Evolutionary conservation across 2,888 invertebrate species (phyloP).

Genomic region (Hipparchia sbordonii): DNA sequence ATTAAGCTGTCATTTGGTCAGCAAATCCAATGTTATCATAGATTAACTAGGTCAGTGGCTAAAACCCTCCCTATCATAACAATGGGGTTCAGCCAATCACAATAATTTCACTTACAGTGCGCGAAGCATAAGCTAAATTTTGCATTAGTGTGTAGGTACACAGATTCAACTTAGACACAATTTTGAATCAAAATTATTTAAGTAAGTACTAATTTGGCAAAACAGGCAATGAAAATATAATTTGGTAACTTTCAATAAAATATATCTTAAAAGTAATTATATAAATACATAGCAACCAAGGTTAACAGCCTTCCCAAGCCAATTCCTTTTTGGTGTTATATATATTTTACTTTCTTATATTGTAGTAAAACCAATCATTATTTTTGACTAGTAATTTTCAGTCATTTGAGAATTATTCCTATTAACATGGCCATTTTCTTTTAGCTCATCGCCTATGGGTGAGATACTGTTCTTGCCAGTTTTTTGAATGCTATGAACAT

Average conservation of each 20-base stretch:
- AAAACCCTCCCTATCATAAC: too few species aligned
- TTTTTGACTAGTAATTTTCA: conserved; percentile 38
- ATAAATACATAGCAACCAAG: conserved; percentile 6
- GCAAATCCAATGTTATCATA: too few species aligned
- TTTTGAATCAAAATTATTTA: too few species aligned
- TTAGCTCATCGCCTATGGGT: neutral
- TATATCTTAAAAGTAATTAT: neutral
- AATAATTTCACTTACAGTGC: neutral
- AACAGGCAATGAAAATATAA: conserved; percentile 1
- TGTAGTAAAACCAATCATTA: conserved; percentile 9
- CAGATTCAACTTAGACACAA: neutral
- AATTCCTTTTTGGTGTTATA: neutral
- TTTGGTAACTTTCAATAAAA: conserved; percentile 11
- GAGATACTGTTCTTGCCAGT: neutral
- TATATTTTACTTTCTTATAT: neutral
- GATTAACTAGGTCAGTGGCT: too few species aligned
- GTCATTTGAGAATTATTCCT: conserved; percentile 14
- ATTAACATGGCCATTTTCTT: conserved; percentile 7
- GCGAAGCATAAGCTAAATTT: neutral
- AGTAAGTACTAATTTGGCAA: neutral
- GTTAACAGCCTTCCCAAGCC: neutral
- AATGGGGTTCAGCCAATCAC: too few species aligned
- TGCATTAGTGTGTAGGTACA: neutral
- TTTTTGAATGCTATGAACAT: too few species aligned
- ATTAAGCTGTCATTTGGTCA: too few species aligned